phyloP scores from a whole-genome alignment of 1,140 invertebrate species.

The Olivierus martensii region DNA sequence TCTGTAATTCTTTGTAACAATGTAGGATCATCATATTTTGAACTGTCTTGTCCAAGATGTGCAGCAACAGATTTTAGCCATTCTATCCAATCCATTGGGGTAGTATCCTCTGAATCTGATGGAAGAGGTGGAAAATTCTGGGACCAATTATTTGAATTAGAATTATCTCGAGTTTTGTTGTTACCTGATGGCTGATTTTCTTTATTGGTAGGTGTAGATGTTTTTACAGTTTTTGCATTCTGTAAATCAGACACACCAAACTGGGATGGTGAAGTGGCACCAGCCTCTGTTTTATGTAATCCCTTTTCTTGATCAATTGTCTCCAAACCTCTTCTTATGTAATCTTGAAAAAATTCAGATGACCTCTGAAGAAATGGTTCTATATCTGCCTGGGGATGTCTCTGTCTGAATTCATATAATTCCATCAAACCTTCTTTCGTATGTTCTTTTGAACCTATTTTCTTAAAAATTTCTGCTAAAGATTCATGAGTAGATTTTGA shows the following conservation, averaged over 20 bases:
- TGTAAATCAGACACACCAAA: no score
- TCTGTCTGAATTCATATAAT: conserved; percentile 76
- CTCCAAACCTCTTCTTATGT: conserved; percentile 70
- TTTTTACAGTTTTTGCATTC: no score
- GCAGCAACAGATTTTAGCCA: conserved; percentile 15
- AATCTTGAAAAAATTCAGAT: conserved; percentile 82
- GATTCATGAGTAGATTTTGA: conserved; percentile 64
- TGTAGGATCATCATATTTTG: conserved; percentile 14
- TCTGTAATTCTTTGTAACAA: conserved; percentile 7
- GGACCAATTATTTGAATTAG: not conserved
- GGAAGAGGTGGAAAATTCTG: conserved; percentile 14
- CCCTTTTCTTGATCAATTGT: conserved; percentile 39
- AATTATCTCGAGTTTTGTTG: no score
- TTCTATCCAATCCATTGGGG: conserved; percentile 14
- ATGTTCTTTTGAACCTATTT: conserved; percentile 78
- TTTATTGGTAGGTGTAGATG: no score
- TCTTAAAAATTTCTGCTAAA: conserved; percentile 77
- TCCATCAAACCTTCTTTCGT: conserved; percentile 73
- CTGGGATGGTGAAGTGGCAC: no score
- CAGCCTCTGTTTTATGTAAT: no score
- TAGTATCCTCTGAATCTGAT: conserved; percentile 10
- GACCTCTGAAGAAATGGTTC: conserved; percentile 77
- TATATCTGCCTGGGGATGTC: conserved; percentile 81
- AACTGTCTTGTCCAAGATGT: conserved; percentile 10
- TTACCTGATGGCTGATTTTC: no score